Base-by-base conservation (phyloP, 2,797 vertebrate genomes). In the Astyanax mexicanus region DNA sequence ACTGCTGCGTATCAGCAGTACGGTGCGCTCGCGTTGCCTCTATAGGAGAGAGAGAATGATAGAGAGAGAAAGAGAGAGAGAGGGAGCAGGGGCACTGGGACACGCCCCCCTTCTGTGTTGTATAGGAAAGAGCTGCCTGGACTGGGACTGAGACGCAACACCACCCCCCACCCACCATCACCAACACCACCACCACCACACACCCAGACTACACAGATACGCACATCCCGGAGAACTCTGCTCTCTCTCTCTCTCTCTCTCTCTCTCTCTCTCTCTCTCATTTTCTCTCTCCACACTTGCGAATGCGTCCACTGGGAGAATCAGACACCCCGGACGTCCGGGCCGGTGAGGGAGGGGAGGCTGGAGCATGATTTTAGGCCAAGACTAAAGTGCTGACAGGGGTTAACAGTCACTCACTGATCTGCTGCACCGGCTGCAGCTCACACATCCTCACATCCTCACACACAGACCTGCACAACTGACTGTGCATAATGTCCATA, bases 1-100 rank as follows among this genome's bases (percentile, higher is more conserved):
- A 79, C 88, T 88, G 90, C 88, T 89, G 88, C 88, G 88, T 85
- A 86, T 78, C 91, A 87, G 83, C 82, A 91, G 86, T 87, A 90
- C 91, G 91, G 87, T 91, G 91, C 89, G 89, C 90, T 91, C 89
- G 85, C 85, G 85, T 32, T 64, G 29, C 27, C 71, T 57, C 42
- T 65, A 65, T 44, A 65, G 47, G 54, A 32, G 54, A 60, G 58
- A 69, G 51, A 32, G n/a, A 38, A 19, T 19, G 12, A 25, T 35
- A 47, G 44, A 62, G 71, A 61, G 38, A 57, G 21, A 29, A 19
- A 42, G 37, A 13, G 35, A 37, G 32, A 37, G 58, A 45, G n/a
- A 52, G 23, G 40, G 83, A 84, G 44, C 5, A 81, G 86, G 84
- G 51, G 84, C 60, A 68, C 49, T 51, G 79, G 87, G 89, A 88